Conservation (phyloP, 2,888 invertebrate genomes). For the Caenorhabditis becei region DNA sequence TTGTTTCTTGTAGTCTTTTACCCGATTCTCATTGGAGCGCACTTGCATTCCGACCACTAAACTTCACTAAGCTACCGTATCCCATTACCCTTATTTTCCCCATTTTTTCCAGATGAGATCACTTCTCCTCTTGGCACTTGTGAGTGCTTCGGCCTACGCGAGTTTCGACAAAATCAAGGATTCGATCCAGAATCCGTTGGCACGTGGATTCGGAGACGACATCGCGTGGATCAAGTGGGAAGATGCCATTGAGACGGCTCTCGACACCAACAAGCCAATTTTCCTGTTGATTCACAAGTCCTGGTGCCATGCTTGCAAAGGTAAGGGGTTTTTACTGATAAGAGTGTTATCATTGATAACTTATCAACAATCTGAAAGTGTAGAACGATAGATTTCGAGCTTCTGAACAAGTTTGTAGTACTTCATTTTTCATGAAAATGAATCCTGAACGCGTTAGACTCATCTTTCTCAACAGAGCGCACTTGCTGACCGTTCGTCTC, state of each 20-base stretch:
- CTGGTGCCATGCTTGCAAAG: conserved; percentile 84
- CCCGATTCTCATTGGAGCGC: not conserved
- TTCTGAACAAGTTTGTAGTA: no score
- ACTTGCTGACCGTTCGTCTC: no score
- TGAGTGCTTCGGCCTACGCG: conserved; percentile 55
- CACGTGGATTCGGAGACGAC: conserved; percentile 81
- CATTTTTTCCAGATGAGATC: conserved; percentile 64
- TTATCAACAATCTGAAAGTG: no score
- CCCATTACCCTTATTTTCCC: no score
- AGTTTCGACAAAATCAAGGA: conserved; percentile 75
- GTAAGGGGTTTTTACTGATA: conserved; percentile 51
- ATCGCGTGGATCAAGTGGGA: conserved; percentile 81
- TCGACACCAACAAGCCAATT: conserved; percentile 82
- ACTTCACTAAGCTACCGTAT: no score
- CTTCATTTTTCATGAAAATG: no score
- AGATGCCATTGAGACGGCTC: conserved; percentile 80
- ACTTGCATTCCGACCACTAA: no score
- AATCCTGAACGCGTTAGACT: no score
- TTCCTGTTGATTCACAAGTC: conserved; percentile 83
- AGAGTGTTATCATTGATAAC: no score
- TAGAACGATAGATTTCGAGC: no score
- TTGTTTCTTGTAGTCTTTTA: not conserved
- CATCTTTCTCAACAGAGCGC: no score
- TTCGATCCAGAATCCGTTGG: conserved; percentile 77
- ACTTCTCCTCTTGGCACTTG: conserved; percentile 61